A percentile compares a stretch with the other conserved stretches of the same genome.
phyloP scores from a whole-genome alignment of 2,113 vertebrate species.

The Oncorhynchus kisutch region DNA sequence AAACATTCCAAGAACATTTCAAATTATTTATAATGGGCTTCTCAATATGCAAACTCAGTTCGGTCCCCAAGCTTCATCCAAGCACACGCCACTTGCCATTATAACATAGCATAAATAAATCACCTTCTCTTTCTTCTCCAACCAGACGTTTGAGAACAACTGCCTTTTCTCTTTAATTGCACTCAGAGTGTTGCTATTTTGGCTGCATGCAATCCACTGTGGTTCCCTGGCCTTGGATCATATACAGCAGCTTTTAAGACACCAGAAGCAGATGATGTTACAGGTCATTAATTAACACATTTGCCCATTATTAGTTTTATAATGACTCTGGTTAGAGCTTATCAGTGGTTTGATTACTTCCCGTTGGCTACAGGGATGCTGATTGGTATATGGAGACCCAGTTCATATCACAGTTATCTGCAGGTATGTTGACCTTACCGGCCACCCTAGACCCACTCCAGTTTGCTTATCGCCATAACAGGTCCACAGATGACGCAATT shows the following conservation, averaged over 20 bases:
- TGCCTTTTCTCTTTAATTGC: constrained; percentile 27
- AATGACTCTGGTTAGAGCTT: constrained; percentile 72
- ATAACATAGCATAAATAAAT: constrained; percentile 14
- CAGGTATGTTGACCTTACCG: not conserved
- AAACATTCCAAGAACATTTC: not conserved
- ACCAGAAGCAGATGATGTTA: constrained; percentile 67
- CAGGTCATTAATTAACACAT: constrained; percentile 73
- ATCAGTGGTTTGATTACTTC: constrained; percentile 68
- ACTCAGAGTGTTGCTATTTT: constrained; percentile 37
- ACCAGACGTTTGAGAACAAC: not conserved
- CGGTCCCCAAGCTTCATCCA: constrained; percentile 13
- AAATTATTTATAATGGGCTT: too few relatives aligned
- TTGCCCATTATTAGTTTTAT: constrained; percentile 69
- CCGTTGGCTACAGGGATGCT: constrained; percentile 48
- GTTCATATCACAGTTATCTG: constrained; percentile 7
- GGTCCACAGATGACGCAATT: too few relatives aligned
- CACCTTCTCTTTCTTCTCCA: constrained; percentile 14
- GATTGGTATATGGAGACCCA: constrained; percentile 15
- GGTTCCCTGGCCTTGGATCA: constrained; percentile 30
- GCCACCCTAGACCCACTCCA: too few relatives aligned
- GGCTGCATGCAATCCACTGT: constrained; percentile 26
- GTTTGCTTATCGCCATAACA: too few relatives aligned
- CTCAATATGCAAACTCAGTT: not conserved
- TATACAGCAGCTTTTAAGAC: constrained; percentile 31
- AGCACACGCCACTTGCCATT: not conserved